phyloP scores from a whole-genome alignment of 1,140 invertebrate species.

The Drosophila yakuba region DNA sequence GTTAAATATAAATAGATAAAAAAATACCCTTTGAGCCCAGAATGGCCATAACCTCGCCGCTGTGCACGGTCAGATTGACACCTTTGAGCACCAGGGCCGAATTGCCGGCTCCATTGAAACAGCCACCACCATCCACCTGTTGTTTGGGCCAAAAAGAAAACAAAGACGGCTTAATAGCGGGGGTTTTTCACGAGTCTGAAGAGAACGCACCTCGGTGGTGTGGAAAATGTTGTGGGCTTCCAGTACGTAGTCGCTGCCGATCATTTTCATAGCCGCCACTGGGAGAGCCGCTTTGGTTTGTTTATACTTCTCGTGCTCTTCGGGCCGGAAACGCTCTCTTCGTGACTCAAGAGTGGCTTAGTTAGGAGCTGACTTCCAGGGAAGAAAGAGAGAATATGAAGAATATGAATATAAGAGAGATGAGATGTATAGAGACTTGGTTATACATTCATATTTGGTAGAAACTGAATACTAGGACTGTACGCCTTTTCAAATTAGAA shows the following conservation, averaged over 20 bases:
- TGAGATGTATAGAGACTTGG: no score
- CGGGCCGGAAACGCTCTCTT: slow-evolving; percentile 40
- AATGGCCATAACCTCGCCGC: slow-evolving; percentile 95
- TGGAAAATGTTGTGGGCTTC: slow-evolving; percentile 95
- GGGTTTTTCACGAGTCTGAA: not conserved
- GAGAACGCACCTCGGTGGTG: slow-evolving; percentile 91
- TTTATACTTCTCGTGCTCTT: slow-evolving; percentile 54
- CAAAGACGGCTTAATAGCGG: slow-evolving; percentile 36
- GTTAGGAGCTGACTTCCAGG: slow-evolving; percentile 17
- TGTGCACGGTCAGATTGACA: slow-evolving; percentile 94
- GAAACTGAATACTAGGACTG: no score
- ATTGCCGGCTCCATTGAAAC: slow-evolving; percentile 91
- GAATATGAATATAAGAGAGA: no score
- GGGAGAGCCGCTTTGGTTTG: slow-evolving; percentile 40
- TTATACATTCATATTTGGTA: no score
- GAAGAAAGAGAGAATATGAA: slow-evolving; percentile 20
- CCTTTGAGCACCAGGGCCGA: slow-evolving; percentile 95
- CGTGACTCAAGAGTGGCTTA: slow-evolving; percentile 49
- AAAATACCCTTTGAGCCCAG: slow-evolving; percentile 94
- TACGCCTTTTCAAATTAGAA: no score
- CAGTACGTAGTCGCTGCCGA: slow-evolving; percentile 92
- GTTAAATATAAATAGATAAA: not conserved
- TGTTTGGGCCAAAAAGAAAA: slow-evolving; percentile 29
- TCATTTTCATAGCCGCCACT: slow-evolving; percentile 87
- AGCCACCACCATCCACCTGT: slow-evolving; percentile 92